Evolutionary conservation across 2,888 invertebrate species (phyloP).

Genomic region (Amphimallon solstitiale): DNA sequence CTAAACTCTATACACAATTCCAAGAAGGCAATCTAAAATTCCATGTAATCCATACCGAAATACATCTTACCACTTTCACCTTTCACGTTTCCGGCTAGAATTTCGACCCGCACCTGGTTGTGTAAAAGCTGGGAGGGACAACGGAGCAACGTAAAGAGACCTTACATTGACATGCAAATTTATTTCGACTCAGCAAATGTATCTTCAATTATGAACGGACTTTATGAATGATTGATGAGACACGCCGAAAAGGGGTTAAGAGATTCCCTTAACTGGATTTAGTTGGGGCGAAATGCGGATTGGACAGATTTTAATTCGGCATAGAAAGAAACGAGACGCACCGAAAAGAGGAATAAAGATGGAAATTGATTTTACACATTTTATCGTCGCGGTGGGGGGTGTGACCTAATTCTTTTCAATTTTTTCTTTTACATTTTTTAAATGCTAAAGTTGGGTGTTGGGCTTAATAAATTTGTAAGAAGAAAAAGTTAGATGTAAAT

Average conservation of each 20-base stretch:
- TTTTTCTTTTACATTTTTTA: too few relatives aligned
- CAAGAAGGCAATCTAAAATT: too few relatives aligned
- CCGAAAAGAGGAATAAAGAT: neutral
- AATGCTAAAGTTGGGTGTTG: too few relatives aligned
- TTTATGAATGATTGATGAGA: slow-evolving; percentile 29
- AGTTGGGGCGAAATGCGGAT: neutral
- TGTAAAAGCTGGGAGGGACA: neutral
- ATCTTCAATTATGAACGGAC: slow-evolving; percentile 22
- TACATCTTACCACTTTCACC: too few relatives aligned
- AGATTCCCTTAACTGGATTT: slow-evolving; percentile 1
- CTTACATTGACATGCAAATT: slow-evolving; percentile 19
- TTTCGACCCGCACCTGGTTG: neutral
- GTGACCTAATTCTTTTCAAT: too few relatives aligned
- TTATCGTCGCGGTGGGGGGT: too few relatives aligned
- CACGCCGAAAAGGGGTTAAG: slow-evolving; percentile 14
- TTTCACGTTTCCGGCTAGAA: neutral
- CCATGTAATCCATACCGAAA: too few relatives aligned
- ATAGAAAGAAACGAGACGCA: neutral
- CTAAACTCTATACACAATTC: too few relatives aligned
- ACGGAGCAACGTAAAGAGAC: neutral
- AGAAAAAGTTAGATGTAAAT: too few relatives aligned
- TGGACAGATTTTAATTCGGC: neutral
- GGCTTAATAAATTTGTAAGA: too few relatives aligned
- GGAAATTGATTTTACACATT: too few relatives aligned
- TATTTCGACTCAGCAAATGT: slow-evolving; percentile 26